A percentile compares a stretch with the other conserved stretches of the same genome.
Evolutionary conservation across 2,888 invertebrate species (phyloP).

Genomic region (Chrysolina haemoptera): DNA sequence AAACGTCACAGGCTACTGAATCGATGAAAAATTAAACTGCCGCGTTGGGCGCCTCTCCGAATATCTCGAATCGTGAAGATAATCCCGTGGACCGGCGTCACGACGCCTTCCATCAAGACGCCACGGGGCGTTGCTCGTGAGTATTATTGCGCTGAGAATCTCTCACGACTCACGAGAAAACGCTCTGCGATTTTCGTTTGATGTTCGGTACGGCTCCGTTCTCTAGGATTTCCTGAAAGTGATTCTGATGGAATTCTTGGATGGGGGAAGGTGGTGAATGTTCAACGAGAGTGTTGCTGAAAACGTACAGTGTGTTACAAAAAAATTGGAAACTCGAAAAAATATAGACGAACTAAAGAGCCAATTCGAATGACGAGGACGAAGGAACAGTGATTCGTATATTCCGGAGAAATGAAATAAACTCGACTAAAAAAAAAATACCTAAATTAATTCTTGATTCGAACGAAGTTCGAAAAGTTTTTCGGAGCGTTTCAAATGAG

Average conservation of each 20-base stretch:
- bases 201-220: background rate
- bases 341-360: too few species aligned
- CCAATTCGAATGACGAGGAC: too few species aligned
- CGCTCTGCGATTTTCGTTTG: background rate
- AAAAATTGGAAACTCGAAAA: too few species aligned
- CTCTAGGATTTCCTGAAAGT: background rate
- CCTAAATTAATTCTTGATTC: too few species aligned
- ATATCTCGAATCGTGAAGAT: conserved; percentile 61
- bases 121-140: conserved; percentile 66
- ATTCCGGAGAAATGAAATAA: too few species aligned
- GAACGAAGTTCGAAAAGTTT: too few species aligned
- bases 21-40: conserved; percentile 42
- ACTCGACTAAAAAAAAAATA: too few species aligned
- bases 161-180: conserved; percentile 11
- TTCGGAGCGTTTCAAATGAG: too few species aligned
- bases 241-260: background rate
- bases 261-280: background rate
- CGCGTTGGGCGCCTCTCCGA: conserved; percentile 1
- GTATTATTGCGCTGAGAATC: conserved; percentile 47
- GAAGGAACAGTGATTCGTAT: too few species aligned
- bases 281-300: too few species aligned
- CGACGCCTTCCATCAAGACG: conserved; percentile 68
- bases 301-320: too few species aligned
- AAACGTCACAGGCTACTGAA: conserved; percentile 29
- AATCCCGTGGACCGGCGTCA: conserved; percentile 68